A percentile compares a stretch with the other conserved stretches of the same genome.
These are phyloP conservation scores for Microchirus variegatus DNA, from an alignment of 2,797 vertebrate species.

Conservation along the genomic window DNA sequence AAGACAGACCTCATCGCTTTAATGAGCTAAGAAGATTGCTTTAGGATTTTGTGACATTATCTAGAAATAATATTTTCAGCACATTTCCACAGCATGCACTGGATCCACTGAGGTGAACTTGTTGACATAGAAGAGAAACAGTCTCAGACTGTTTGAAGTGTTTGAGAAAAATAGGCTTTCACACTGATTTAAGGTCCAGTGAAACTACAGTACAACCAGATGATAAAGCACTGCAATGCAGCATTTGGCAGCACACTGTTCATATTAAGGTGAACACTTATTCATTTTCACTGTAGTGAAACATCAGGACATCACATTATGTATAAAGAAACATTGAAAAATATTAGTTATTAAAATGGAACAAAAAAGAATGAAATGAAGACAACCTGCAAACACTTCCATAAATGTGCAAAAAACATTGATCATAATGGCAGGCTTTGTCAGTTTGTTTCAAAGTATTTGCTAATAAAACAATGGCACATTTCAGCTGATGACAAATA, in stretches of 20 bases:
- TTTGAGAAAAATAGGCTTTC: slow-evolving; percentile 1
- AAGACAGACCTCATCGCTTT: not conserved
- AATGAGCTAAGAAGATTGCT: too few species aligned
- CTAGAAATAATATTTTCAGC: not conserved
- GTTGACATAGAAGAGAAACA: slow-evolving; percentile 3
- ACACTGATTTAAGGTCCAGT: not conserved
- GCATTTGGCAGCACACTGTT: slow-evolving; percentile 8
- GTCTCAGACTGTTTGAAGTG: not conserved
- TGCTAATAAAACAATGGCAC: not conserved
- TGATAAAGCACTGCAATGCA: slow-evolving; percentile 39
- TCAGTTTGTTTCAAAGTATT: too few species aligned
- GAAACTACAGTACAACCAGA: slow-evolving; percentile 1
- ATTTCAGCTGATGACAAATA: not conserved
- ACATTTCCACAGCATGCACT: not conserved
- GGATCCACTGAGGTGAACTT: slow-evolving; percentile 6
- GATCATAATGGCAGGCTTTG: too few species aligned
- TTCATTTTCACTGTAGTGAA: not conserved
- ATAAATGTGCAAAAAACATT: too few species aligned
- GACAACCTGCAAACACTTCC: too few species aligned
- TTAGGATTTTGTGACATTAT: too few species aligned
- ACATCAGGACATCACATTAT: too few species aligned
- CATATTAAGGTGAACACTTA: slow-evolving; percentile 1
- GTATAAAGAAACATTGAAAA: too few species aligned
- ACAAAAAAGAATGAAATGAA: too few species aligned
- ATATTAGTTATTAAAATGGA: too few species aligned